A percentile compares a stretch with the other conserved stretches of the same genome.
Conservation (phyloP, 2,797 vertebrate species). For the Trichosurus vulpecula region DNA sequence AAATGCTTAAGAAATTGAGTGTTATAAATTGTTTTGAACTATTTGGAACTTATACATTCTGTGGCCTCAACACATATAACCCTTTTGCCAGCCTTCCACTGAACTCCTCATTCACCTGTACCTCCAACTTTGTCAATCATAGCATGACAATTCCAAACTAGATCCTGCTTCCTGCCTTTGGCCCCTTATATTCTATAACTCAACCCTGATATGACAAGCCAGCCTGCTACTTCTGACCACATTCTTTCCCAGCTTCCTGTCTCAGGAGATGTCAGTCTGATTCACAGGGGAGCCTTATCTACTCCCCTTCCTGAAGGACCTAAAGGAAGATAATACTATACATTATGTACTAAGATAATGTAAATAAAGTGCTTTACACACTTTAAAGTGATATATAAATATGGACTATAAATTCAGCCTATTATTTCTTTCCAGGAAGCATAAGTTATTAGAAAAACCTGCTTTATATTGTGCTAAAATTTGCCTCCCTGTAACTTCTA, state of each 20-base stretch:
- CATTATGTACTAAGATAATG: neutral
- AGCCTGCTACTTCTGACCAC: neutral
- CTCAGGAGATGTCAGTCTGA: neutral
- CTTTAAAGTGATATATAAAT: neutral
- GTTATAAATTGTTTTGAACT: neutral
- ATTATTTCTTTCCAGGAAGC: neutral
- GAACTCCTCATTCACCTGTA: neutral
- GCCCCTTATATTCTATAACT: neutral
- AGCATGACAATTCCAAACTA: neutral
- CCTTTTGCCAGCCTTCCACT: neutral
- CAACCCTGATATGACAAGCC: neutral
- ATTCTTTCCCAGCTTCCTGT: neutral
- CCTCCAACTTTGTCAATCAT: neutral
- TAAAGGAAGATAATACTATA: neutral
- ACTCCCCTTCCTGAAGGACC: neutral
- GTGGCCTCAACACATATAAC: neutral
- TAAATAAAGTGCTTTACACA: neutral
- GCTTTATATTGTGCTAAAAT: neutral
- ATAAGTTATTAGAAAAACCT: neutral
- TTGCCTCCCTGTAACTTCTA: neutral
- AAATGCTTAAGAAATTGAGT: neutral
- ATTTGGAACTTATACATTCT: neutral
- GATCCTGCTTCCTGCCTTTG: neutral
- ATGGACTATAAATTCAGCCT: neutral
- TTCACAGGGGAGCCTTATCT: neutral